Base-by-base conservation (phyloP, 2,888 invertebrate species). In the Synergus gifuensis region DNA sequence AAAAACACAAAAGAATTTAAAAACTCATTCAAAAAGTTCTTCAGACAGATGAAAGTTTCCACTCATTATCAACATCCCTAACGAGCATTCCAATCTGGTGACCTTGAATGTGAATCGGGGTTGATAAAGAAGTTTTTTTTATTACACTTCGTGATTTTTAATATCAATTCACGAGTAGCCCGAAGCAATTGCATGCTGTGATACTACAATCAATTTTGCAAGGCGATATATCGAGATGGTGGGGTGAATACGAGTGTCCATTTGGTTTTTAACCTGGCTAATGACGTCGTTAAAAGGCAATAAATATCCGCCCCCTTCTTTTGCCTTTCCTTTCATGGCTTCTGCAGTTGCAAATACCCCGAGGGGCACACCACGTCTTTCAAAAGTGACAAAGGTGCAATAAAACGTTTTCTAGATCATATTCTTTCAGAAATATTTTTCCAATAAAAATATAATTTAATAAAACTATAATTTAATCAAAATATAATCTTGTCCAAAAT, bases 381-480 rank as follows among this genome's bases (percentile, higher is more conserved):
- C 16, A 9, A 67, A 44, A 4, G 54, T 73, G 54, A 36, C n/a
- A 49, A 73, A 73, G 54, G n/a, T 73, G 69, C 36, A 36, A 73
- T 84, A 84, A 85, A 86, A 84, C 81, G 84, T 83, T 84, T 86
- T 84, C 85, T 86, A 84, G 85, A 85, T 85, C 85, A 84, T 86
- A 86, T 85, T 85, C 85, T 85, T 28, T 28, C 28, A 28, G 28
- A 28, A 28, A 28, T 28, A 28, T 28, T 28, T 28, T 28, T 28
- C 3, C 28, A 28, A 28, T 28, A 28, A 0, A 28, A 28, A 28
- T 28, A 28, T 28, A 28, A 28, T 28, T 3, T 28, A 28, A 28
- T 28, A 2, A 28, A 28, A 28, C 2, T 28, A 28, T 28, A 28
- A 28, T 22, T 22, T 22, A 22, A 22, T 22, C 22, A 0, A 22